These are phyloP conservation scores for Centropus bengalensis DNA, from an alignment of 2,113 vertebrate genomes.

Conservation along the genomic window DNA sequence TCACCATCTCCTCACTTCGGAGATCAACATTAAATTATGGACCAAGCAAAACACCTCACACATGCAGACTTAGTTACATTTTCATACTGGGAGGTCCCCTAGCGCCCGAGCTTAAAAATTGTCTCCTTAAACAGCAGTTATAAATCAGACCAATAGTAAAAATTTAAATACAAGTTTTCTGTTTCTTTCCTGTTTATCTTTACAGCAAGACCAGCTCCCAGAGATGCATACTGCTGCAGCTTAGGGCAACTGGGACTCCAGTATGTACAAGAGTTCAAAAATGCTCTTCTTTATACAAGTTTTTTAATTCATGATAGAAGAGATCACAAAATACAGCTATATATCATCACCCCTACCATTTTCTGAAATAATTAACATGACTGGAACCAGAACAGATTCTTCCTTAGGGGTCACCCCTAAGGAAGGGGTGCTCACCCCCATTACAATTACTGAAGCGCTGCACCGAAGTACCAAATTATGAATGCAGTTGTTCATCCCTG, in stretches of 20 bases:
- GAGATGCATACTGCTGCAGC: neutral
- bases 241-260: neutral
- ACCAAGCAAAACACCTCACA: neutral
- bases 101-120: neutral
- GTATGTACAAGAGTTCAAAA: neutral
- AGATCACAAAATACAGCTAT: neutral
- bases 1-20: neutral
- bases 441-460: slow-evolving; percentile 29
- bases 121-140: neutral
- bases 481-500: neutral
- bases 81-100: neutral
- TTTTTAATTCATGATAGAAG: neutral
- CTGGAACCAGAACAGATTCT: neutral
- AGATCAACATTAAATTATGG: neutral
- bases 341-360: neutral
- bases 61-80: neutral
- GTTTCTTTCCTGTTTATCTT: neutral
- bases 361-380: neutral
- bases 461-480: neutral
- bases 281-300: neutral
- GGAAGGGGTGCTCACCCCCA: neutral
- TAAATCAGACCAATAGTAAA: neutral
- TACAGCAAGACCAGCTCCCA: neutral
- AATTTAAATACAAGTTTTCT: neutral
- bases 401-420: neutral